These are phyloP conservation scores for Dendrocincla tyrannina DNA, from an alignment of 2,797 vertebrate species.

Conservation along the genomic window DNA sequence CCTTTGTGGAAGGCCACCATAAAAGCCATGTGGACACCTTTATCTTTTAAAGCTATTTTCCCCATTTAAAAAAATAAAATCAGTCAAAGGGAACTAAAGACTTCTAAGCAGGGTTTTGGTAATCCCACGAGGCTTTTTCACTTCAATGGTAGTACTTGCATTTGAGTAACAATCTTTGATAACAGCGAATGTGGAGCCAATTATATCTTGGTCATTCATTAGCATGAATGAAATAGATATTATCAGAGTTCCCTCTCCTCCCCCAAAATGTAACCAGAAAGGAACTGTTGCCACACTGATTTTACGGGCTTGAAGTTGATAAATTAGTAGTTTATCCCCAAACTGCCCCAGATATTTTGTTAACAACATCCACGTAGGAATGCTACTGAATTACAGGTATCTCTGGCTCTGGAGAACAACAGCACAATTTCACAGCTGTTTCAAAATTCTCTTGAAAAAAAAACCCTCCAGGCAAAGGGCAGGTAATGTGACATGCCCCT, in stretches of 20 bases:
- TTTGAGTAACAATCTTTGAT: background rate
- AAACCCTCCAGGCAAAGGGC: background rate
- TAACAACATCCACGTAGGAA: background rate
- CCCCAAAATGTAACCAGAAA: background rate
- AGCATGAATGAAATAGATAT: background rate
- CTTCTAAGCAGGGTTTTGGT: background rate
- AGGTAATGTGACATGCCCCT: background rate
- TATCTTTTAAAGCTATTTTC: background rate
- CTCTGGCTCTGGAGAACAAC: background rate
- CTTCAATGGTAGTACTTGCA: background rate
- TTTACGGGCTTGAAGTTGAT: background rate
- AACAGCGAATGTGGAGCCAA: background rate
- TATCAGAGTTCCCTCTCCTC: background rate
- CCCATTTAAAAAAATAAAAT: background rate
- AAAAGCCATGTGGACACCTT: background rate
- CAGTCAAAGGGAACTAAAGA: background rate
- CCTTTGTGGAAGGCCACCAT: background rate
- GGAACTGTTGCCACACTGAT: background rate
- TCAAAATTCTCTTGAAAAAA: background rate
- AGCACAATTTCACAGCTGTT: background rate
- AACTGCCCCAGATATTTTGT: background rate
- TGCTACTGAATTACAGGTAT: background rate
- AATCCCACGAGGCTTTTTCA: background rate
- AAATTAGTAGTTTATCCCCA: background rate
- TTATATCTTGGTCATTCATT: background rate